phyloP scores from a whole-genome alignment of 2,113 vertebrate genomes.

The Chionodraco myersi region DNA sequence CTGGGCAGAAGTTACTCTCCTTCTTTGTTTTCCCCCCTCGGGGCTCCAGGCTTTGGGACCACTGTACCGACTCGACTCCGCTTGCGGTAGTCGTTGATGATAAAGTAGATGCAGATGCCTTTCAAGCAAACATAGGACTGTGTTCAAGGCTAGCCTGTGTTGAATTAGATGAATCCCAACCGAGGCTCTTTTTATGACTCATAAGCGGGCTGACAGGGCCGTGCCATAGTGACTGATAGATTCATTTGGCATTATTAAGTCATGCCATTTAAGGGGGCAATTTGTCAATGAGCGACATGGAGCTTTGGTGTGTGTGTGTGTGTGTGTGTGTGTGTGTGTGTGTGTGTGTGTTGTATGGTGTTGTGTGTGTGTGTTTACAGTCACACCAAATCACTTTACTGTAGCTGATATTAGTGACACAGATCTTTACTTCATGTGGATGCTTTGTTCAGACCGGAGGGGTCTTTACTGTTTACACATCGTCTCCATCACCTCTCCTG shows the following conservation, averaged over 20 bases:
- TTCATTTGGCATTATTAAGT: conserved; percentile 80
- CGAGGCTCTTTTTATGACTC: conserved; percentile 65
- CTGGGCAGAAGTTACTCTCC: conserved; percentile 48
- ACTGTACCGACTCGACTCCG: conserved; percentile 58
- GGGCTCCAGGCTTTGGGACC: conserved; percentile 59
- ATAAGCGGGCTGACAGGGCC: conserved; percentile 59
- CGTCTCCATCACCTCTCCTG: conserved; percentile 53
- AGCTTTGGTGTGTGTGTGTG: conserved; percentile 32
- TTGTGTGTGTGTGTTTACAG: conserved; percentile 5
- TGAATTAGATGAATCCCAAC: conserved; percentile 73
- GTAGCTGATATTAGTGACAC: conserved; percentile 65
- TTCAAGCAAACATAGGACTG: conserved; percentile 62
- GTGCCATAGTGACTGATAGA: conserved; percentile 75
- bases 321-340: conserved; percentile 28
- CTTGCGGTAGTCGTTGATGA: conserved; percentile 73
- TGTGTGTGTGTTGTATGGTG: not conserved
- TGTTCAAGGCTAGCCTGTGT: conserved; percentile 59
- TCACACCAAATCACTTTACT: conserved; percentile 57
- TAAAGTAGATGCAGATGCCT: conserved; percentile 80
- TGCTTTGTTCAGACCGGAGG: conserved; percentile 47
- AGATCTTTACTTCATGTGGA: conserved; percentile 64
- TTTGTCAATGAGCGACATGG: conserved; percentile 70
- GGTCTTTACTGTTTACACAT: conserved; percentile 64
- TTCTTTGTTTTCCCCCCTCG: conserved; percentile 48
- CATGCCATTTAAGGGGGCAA: conserved; percentile 71